Percentiles rank a stretch among this genome's conserved stretches.
phyloP scores from a whole-genome alignment of 53 echinoderm and acorn worm species.

The Echinarachnius parma region DNA sequence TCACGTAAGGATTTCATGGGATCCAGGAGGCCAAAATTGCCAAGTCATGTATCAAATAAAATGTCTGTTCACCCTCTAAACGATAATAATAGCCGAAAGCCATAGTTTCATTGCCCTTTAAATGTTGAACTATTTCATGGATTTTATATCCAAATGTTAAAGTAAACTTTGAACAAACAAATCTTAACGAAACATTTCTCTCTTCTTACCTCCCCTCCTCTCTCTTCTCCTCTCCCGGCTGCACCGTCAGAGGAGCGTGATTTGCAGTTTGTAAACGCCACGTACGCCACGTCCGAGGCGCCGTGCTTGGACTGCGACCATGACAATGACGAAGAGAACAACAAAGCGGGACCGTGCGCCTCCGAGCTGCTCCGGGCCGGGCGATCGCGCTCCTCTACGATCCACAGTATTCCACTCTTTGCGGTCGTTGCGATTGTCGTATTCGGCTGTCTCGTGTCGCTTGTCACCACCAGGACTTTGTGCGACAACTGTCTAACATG shows the following conservation, averaged over 20 bases:
- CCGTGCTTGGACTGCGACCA: background rate
- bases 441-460: constrained; percentile 20
- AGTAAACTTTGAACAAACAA: too few relatives aligned
- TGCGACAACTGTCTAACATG: constrained; percentile 22
- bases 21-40: too few relatives aligned
- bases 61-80: too few relatives aligned
- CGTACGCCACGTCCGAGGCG: background rate
- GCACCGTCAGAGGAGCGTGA: constrained; percentile 22
- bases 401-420: constrained; percentile 40
- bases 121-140: too few relatives aligned
- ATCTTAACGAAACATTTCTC: too few relatives aligned
- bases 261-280: background rate
- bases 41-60: too few relatives aligned
- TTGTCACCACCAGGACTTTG: constrained; percentile 33
- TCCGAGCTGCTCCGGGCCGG: constrained; percentile 9
- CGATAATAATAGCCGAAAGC: too few relatives aligned
- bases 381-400: constrained; percentile 2
- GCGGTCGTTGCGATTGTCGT: constrained; percentile 22
- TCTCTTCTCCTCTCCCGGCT: background rate
- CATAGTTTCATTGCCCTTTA: too few relatives aligned
- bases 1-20: too few relatives aligned
- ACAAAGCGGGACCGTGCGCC: background rate
- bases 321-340: background rate
- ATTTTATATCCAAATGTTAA: too few relatives aligned
- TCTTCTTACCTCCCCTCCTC: background rate